Conservation (phyloP, 2,888 invertebrate species). For the Oegoconia quadripuncta region DNA sequence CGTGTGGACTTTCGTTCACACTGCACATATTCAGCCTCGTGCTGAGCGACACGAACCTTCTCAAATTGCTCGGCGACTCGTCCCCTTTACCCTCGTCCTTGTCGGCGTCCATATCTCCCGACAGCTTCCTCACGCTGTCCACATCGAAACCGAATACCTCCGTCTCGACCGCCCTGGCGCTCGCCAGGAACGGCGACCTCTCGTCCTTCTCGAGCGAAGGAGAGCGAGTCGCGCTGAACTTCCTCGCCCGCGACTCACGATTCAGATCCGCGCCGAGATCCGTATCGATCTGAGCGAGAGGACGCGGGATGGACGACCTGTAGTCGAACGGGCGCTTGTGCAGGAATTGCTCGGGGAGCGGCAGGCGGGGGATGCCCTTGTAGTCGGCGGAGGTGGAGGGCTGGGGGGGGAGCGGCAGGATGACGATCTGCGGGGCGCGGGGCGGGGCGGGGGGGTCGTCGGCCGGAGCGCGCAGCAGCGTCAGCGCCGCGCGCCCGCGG, state of each 20-base stretch:
- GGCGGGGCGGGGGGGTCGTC: conserved; percentile 28
- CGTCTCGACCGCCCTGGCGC: conserved; percentile 45
- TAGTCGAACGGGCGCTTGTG: conserved; percentile 61
- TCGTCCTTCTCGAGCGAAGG: conserved; percentile 76
- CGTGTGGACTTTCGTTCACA: conserved; percentile 48
- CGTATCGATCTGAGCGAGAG: conserved; percentile 51
- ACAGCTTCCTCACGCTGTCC: conserved; percentile 44
- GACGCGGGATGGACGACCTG: conserved; percentile 60
- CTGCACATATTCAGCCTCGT: conserved; percentile 64
- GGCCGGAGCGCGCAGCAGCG: conserved; percentile 26
- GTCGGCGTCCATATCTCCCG: conserved; percentile 35
- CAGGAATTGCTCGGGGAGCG: conserved; percentile 69
- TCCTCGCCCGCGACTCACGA: conserved; percentile 56
- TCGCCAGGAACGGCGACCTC: conserved; percentile 58
- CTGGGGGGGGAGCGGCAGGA: conserved; percentile 11
- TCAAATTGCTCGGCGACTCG: conserved; percentile 53
- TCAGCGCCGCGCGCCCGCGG: conserved; percentile 23
- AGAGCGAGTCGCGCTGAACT: conserved; percentile 67
- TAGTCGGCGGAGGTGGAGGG: conserved; percentile 30
- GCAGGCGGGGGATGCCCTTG: conserved; percentile 53
- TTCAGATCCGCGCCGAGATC: conserved; percentile 54
- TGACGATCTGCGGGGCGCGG: conserved; percentile 21
- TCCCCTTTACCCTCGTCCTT: conserved; percentile 37
- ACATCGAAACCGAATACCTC: conserved; percentile 64
- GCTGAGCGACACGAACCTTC: conserved; percentile 64